Evolutionary conservation across 2,797 vertebrate species (phyloP), one percentile per base, ranked within the genome.

Genomic region (Myripristis murdjan): DNA sequence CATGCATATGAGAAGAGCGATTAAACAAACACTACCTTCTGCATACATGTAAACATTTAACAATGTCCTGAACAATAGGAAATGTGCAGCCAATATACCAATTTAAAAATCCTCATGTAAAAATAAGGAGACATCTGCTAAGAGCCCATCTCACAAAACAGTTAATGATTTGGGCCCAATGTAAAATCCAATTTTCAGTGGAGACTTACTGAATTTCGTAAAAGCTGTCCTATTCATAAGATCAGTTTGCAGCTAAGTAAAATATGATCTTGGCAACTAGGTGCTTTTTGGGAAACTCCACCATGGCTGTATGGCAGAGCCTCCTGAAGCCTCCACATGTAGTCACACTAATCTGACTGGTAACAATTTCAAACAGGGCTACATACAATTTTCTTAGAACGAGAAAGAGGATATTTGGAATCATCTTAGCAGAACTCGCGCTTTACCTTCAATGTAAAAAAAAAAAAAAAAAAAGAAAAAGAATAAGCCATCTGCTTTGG

Each of bases 141-240:
- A 57, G 12, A 57, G 33, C 12, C 20, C 4, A 16, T 55, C 28
- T 58, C 20, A 8, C 35, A 37, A 37, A 37, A 37, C 10, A 6
- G 44, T 57, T 48, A 51, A 59, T 1, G 5, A 54, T 62, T 70
- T 64, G 48, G 65, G 49, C 22, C 51, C 18, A 22, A 66, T 83
- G 64, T 75, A 81, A 71, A 83, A 70, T 70, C 75, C 43, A 63
- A 75, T 35, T 74, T 79, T 73, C 56, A 78, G 79, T 88, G 85
- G 52, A 72, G 67, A 73, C 60, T 26, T 24, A 54, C 43, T 52
- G 44, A 2, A 53, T 53, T 68, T 78, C n/a, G 63, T 62, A 51
- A 62, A 76, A 28, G n/a, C 26, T 46, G 44, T 54, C 52, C 31
- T 31, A 39, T 48, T 64, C 44, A n/a, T 12, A 20, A 59, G 41